A percentile compares a stretch with the other conserved stretches of the same genome.
These are phyloP conservation scores for Brachionus sp. DNA, from an alignment of 1,140 invertebrate species.

Conservation along the genomic window DNA sequence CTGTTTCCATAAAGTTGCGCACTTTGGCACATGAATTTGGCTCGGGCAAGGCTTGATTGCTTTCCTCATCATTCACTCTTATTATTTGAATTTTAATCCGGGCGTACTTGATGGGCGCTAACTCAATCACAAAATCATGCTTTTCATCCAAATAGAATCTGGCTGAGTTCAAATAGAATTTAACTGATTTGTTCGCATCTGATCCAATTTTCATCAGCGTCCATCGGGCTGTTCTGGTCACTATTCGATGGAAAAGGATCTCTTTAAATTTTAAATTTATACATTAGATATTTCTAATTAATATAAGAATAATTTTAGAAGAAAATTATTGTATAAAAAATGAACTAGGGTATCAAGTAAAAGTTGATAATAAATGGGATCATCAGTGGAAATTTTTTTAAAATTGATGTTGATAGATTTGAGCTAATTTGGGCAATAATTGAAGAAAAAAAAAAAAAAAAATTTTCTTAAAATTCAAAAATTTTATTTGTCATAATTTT, in stretches of 20 bases:
- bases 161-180: conserved; percentile 49
- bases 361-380: too few species aligned
- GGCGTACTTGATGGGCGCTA: conserved; percentile 50
- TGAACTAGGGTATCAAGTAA: too few species aligned
- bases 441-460: too few species aligned
- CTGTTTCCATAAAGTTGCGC: conserved; percentile 59
- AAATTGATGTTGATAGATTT: too few species aligned
- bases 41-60: conserved; percentile 46
- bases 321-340: too few species aligned
- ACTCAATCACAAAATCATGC: conserved; percentile 56
- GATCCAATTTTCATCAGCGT: conserved; percentile 50
- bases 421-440: too few species aligned
- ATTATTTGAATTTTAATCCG: conserved; percentile 50
- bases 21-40: conserved; percentile 53
- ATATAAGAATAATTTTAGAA: too few species aligned
- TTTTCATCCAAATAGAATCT: conserved; percentile 54
- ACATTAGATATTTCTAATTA: neutral
- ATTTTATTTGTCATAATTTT: too few species aligned
- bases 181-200: conserved; percentile 49
- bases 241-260: conserved; percentile 54
- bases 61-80: conserved; percentile 24
- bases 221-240: conserved; percentile 53
- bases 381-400: too few species aligned
- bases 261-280: conserved; percentile 47
- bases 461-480: too few species aligned